These are phyloP conservation scores for Helleia helle DNA, from an alignment of 2,888 invertebrate genomes.

Conservation along the genomic window DNA sequence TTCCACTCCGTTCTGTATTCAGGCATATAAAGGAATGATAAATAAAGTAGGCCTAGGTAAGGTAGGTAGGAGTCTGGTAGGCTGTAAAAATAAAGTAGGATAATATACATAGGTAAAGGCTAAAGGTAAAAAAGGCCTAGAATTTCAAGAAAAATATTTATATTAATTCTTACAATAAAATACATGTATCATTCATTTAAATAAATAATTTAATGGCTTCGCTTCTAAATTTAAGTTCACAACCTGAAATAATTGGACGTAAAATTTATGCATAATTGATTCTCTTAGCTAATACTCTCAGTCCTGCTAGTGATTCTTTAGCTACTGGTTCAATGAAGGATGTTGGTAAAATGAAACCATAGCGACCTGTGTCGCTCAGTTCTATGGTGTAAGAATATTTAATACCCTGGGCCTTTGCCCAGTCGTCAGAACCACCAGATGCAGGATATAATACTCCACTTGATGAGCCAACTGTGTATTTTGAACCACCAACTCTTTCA, in stretches of 20 bases:
- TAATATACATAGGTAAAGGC: slow-evolving; percentile 7
- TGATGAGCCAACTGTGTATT: slow-evolving; percentile 84
- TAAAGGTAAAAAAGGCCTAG: slow-evolving; percentile 4
- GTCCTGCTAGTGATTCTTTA: slow-evolving; percentile 81
- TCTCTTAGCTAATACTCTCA: slow-evolving; percentile 72
- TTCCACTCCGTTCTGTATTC: too few species aligned
- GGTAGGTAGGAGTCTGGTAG: too few species aligned
- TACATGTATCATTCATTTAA: slow-evolving; percentile 7
- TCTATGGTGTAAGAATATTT: slow-evolving; percentile 94
- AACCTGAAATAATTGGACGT: slow-evolving; percentile 14
- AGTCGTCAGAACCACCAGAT: slow-evolving; percentile 89
- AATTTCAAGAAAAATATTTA: slow-evolving; percentile 8
- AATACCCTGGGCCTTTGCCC: slow-evolving; percentile 90
- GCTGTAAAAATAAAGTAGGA: too few species aligned
- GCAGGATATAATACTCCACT: slow-evolving; percentile 86
- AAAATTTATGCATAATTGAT: slow-evolving; percentile 24
- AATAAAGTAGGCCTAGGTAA: too few species aligned
- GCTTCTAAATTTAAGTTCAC: slow-evolving; percentile 18
- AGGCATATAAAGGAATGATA: too few species aligned
- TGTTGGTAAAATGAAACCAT: slow-evolving; percentile 91
- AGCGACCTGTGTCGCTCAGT: slow-evolving; percentile 86
- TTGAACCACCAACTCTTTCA: slow-evolving; percentile 69
- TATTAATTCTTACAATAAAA: not conserved
- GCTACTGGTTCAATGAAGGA: slow-evolving; percentile 83
- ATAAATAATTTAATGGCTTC: slow-evolving; percentile 14